Conservation (phyloP, 2,888 invertebrate genomes). For the Sesia apiformis region DNA sequence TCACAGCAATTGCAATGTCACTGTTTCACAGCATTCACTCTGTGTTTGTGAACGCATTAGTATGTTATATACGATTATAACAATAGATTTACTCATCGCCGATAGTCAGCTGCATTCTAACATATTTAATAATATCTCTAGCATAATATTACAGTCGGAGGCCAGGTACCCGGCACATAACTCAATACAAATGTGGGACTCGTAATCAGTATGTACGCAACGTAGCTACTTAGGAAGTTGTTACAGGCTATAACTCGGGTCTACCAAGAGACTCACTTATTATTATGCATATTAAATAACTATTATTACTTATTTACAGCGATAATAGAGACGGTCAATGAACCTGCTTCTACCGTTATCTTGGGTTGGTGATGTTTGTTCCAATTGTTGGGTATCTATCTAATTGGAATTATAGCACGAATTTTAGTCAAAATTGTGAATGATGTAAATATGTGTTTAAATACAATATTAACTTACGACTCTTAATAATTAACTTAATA, state of each 20-base stretch:
- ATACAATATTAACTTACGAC: too few species aligned
- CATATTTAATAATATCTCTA: neutral
- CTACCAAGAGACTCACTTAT: slow-evolving; percentile 14
- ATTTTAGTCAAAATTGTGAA: too few species aligned
- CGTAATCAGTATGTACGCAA: slow-evolving; percentile 39
- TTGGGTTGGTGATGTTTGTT: slow-evolving; percentile 1
- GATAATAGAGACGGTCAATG: slow-evolving; percentile 34
- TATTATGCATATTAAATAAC: slow-evolving; percentile 39
- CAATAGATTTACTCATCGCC: neutral
- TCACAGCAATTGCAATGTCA: too few species aligned
- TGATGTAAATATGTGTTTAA: too few species aligned
- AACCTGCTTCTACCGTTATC: slow-evolving; percentile 46
- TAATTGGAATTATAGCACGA: too few species aligned
- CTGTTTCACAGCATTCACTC: too few species aligned
- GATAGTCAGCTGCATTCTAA: neutral
- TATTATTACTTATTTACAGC: slow-evolving; percentile 49
- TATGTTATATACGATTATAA: too few species aligned
- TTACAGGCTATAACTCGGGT: slow-evolving; percentile 8
- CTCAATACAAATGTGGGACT: neutral
- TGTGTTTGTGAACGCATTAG: too few species aligned
- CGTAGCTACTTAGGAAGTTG: slow-evolving; percentile 50
- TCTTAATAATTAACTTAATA: too few species aligned
- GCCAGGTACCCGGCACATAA: neutral
- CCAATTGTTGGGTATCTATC: too few species aligned
- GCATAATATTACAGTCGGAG: neutral